phyloP scores from a whole-genome alignment of 1,140 invertebrate genomes.

The Drosophila ficusphila region DNA sequence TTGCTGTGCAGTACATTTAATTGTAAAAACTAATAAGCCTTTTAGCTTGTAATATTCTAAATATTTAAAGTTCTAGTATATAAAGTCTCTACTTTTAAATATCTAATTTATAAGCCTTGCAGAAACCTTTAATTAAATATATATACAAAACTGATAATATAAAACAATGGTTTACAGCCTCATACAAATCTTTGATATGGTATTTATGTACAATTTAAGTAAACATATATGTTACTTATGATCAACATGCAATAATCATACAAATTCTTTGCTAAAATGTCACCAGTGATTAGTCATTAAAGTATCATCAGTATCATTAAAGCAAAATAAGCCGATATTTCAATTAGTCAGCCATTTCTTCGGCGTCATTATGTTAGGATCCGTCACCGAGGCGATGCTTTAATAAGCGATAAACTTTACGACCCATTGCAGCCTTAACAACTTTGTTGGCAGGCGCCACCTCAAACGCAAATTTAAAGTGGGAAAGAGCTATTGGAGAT shows the following conservation, averaged over 20 bases:
- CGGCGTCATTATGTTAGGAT: conserved; percentile 2
- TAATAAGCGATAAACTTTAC: conserved; percentile 41
- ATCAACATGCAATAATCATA: neutral
- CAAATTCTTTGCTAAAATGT: neutral
- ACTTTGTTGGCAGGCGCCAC: conserved; percentile 42
- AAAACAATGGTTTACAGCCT: neutral
- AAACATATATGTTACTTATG: no score
- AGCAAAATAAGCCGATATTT: neutral
- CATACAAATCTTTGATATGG: no score
- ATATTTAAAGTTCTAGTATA: no score
- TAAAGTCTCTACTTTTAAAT: no score
- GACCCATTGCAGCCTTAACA: conserved; percentile 27
- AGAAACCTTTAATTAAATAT: no score
- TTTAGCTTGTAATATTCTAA: no score
- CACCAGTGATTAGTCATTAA: neutral
- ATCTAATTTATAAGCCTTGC: no score
- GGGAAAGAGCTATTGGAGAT: neutral
- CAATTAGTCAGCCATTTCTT: neutral
- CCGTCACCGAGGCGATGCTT: neutral
- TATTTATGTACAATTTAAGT: no score
- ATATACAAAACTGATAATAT: neutral
- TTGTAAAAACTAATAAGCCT: no score
- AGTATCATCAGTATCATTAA: no score
- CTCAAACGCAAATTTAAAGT: neutral
- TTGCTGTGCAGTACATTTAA: neutral